Evolutionary conservation across 1,140 invertebrate genomes (phyloP).

Genomic region (Laupala kohalensis): DNA sequence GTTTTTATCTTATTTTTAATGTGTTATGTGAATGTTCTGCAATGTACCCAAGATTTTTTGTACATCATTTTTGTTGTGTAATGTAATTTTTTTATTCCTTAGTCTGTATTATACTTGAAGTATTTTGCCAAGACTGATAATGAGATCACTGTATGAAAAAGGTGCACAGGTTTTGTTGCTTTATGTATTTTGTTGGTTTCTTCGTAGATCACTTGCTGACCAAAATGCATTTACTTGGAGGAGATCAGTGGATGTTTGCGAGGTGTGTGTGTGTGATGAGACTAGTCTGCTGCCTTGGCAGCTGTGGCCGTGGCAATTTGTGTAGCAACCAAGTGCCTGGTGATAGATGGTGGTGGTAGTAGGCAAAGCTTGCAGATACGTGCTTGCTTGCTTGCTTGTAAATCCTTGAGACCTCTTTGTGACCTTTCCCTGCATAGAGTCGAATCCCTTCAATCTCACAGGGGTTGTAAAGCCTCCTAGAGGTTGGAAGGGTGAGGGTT

Average conservation of each 20-base stretch:
- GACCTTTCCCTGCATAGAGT: too few species aligned
- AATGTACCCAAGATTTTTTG: not conserved
- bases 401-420: too few species aligned
- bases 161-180: not conserved
- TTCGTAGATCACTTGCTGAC: not conserved
- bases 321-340: not conserved
- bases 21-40: not conserved
- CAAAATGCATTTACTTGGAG: not conserved
- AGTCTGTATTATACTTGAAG: not conserved
- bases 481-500: too few species aligned
- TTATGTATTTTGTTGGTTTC: not conserved
- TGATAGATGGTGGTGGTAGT: not conserved
- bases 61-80: not conserved
- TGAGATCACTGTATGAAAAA: not conserved
- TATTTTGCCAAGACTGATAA: not conserved
- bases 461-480: too few species aligned
- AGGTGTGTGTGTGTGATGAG: not conserved
- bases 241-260: not conserved
- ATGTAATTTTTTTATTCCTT: not conserved
- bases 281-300: not conserved
- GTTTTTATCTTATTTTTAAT: not conserved
- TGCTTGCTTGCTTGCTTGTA: too few species aligned
- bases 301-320: not conserved
- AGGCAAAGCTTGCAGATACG: not conserved
- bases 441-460: too few species aligned